Base-by-base conservation (phyloP, 2,888 invertebrate genomes). In the Melolontha melolontha region DNA sequence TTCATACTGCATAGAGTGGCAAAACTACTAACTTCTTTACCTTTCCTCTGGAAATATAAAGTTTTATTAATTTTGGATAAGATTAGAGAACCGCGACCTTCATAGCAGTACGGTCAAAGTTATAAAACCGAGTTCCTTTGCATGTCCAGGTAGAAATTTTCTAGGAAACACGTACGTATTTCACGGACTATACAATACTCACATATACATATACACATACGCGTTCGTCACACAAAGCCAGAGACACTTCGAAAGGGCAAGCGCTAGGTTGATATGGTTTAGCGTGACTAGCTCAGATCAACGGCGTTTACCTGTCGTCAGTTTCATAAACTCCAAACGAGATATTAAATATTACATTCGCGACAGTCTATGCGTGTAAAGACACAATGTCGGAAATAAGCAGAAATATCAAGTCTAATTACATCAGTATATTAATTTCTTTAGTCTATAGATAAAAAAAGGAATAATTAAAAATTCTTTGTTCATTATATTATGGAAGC, bases 271-370 rank as follows among this genome's bases (percentile, higher is more conserved):
- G 44, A 52, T 55, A 41, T 55, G 40, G 40, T n/a, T 12, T 64
- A 64, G 64, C 64, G 64, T 64, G 64, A 64, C 64, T 52, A 29
- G 16, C 41, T 40, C 41, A 42, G 64, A 64, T 64, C 64, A 52
- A 27, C 42, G 42, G 12, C 42, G 22, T 59, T 52, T 52, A 52
- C 52, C 64, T 52, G 64, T 64, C 64, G 52, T 51, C 64, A 64
- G 52, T 52, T 64, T 64, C 64, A 64, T 64, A 64, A 54, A 64
- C 22, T 52, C 64, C 52, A 39, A 54, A 54, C 52, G 52, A 54
- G 52, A 54, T 54, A 54, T 54, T 54, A 54, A 54, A 54, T 54
- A 54, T 54, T 54, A 54, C 52, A 54, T 54, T 17, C 39, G 52
- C n/a, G 14, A 39, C 17, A 34, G 34, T 29, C 34, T 34, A 10